Percentiles rank a stretch among this genome's conserved stretches.
phyloP scores from a whole-genome alignment of 2,113 vertebrate genomes.

The Fregata magnificens region DNA sequence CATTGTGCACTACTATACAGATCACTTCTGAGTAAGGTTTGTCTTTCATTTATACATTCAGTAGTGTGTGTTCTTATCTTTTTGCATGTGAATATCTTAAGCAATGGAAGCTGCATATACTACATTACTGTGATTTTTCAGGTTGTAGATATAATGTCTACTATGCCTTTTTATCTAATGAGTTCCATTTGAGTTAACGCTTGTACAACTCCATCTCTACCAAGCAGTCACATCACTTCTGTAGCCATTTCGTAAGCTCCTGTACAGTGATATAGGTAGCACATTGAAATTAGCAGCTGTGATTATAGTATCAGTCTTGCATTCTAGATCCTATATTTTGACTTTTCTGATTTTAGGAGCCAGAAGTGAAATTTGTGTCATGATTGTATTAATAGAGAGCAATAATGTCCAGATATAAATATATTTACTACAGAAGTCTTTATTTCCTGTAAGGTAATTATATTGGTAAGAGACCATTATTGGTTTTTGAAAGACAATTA shows the following conservation, averaged over 20 bases:
- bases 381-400: neutral
- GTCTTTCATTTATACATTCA: neutral
- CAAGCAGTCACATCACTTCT: conserved; percentile 20
- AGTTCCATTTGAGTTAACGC: conserved; percentile 45
- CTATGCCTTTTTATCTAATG: conserved; percentile 4
- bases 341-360: neutral
- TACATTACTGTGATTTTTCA: neutral
- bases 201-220: neutral
- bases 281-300: neutral
- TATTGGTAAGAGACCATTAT: neutral
- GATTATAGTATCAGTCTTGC: neutral
- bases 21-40: conserved; percentile 23
- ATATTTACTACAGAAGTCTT: neutral
- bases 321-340: neutral
- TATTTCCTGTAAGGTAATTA: neutral
- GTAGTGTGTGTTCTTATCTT: neutral
- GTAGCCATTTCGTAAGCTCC: neutral
- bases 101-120: neutral
- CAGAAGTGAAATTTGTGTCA: neutral
- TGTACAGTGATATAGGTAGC: neutral
- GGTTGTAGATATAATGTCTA: neutral
- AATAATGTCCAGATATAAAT: neutral
- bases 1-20: conserved; percentile 30
- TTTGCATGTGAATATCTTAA: neutral
- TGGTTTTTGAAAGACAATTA: neutral